phyloP scores from a whole-genome alignment of 2,113 vertebrate species.

The Dasyprocta punctata region DNA sequence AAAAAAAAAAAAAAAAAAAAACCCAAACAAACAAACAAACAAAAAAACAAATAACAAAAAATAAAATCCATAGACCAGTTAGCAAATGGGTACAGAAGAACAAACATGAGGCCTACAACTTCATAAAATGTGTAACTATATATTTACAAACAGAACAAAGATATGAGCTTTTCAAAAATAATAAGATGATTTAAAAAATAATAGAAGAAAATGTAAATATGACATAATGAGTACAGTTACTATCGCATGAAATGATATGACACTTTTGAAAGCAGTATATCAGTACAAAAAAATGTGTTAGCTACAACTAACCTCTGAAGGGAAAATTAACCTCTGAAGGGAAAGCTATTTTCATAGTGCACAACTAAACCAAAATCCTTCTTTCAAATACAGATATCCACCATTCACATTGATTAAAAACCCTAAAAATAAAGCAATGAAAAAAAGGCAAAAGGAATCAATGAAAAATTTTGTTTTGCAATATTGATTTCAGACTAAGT shows the following conservation, averaged over 20 bases:
- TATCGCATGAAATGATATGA: background rate
- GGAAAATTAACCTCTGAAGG: no score
- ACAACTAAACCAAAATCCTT: background rate
- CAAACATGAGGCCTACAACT: background rate
- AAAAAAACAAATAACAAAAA: no score
- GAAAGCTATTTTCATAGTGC: background rate
- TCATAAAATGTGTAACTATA: background rate
- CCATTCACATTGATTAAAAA: background rate
- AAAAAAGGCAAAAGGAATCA: background rate
- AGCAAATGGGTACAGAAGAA: background rate
- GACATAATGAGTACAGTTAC: background rate
- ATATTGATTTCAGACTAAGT: background rate
- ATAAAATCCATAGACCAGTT: background rate
- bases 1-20: no score
- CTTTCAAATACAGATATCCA: background rate
- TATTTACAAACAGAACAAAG: background rate
- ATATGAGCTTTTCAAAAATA: background rate
- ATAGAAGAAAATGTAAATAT: background rate
- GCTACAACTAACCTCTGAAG: background rate
- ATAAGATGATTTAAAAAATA: background rate
- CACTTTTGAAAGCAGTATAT: background rate
- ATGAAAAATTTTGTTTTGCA: background rate
- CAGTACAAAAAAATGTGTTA: background rate
- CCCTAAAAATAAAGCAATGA: background rate
- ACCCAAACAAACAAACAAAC: no score